Conservation (phyloP, 2,888 invertebrate genomes). For the Drosophila testacea region DNA sequence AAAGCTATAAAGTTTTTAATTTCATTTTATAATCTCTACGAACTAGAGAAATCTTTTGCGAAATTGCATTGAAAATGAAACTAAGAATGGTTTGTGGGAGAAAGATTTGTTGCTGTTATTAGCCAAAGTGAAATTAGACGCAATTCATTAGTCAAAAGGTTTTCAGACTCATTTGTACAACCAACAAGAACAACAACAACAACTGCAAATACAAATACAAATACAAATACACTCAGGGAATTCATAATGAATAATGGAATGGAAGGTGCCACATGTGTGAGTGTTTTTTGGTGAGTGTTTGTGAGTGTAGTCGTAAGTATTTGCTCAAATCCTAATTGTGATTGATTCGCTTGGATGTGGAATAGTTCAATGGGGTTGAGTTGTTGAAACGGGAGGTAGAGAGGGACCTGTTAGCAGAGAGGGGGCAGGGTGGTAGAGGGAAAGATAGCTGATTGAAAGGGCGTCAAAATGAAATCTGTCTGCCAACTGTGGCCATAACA, state of each 20-base stretch:
- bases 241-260: conserved; percentile 48
- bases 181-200: not conserved
- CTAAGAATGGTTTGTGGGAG: not conserved
- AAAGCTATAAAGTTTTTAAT: no score
- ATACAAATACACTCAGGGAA: conserved; percentile 11
- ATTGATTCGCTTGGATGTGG: conserved; percentile 37
- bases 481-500: conserved; percentile 24
- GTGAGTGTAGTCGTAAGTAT: conserved; percentile 16
- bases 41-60: not conserved
- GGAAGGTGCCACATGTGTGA: conserved; percentile 8
- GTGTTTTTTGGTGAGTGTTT: conserved; percentile 12
- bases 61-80: not conserved
- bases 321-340: conserved; percentile 45
- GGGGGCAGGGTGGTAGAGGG: no score
- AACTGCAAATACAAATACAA: not conserved
- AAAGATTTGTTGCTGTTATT: not conserved
- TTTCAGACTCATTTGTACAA: conserved; percentile 19
- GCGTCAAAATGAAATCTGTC: conserved; percentile 16
- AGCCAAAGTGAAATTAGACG: conserved; percentile 4
- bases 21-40: not conserved
- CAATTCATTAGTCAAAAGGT: conserved; percentile 38
- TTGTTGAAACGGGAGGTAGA: not conserved
- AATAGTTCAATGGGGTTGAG: conserved; percentile 1
- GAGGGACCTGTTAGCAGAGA: not conserved
- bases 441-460: conserved; percentile 14